Conservation (phyloP, 2,797 vertebrate species). For the Neostethus bicornis region DNA sequence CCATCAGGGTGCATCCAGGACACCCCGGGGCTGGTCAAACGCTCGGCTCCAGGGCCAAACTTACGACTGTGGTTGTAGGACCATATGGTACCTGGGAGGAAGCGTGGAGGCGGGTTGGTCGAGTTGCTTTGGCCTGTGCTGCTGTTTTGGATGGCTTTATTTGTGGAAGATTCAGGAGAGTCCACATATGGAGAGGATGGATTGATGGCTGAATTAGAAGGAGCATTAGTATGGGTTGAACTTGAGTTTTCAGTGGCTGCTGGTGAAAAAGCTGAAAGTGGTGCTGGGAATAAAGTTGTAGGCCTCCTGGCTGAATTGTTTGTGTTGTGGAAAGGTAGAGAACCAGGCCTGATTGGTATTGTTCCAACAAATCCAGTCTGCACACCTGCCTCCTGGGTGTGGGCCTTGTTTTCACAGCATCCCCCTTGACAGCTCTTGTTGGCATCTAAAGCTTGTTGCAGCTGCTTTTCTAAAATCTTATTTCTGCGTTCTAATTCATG, state of each 20-base stretch:
- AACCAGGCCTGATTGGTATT: slow-evolving; percentile 74
- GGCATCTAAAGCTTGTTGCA: slow-evolving; percentile 89
- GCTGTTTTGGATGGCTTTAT: slow-evolving; percentile 51
- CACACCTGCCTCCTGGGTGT: slow-evolving; percentile 84
- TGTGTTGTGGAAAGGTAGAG: slow-evolving; percentile 78
- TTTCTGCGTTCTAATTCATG: slow-evolving; percentile 95
- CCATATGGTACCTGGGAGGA: slow-evolving; percentile 93
- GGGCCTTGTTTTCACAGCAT: slow-evolving; percentile 67
- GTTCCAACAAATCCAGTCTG: slow-evolving; percentile 90
- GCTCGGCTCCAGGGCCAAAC: slow-evolving; percentile 84
- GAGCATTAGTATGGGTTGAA: slow-evolving; percentile 45
- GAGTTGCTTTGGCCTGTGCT: slow-evolving; percentile 41
- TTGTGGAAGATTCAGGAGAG: slow-evolving; percentile 65
- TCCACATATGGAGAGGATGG: slow-evolving; percentile 75
- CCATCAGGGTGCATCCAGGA: slow-evolving; percentile 95
- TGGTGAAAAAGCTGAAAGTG: slow-evolving; percentile 43
- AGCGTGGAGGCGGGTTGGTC: slow-evolving; percentile 80
- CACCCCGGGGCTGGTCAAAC: slow-evolving; percentile 88
- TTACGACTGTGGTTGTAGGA: slow-evolving; percentile 91
- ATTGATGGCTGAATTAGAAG: slow-evolving; percentile 71
- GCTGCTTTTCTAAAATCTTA: slow-evolving; percentile 93
- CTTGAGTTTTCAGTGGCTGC: slow-evolving; percentile 46
- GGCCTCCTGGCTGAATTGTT: slow-evolving; percentile 81
- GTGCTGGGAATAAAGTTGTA: slow-evolving; percentile 74
- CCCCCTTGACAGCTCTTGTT: slow-evolving; percentile 69